Base-by-base conservation (phyloP, 2,888 invertebrate species). In the Archips crataeganus region DNA sequence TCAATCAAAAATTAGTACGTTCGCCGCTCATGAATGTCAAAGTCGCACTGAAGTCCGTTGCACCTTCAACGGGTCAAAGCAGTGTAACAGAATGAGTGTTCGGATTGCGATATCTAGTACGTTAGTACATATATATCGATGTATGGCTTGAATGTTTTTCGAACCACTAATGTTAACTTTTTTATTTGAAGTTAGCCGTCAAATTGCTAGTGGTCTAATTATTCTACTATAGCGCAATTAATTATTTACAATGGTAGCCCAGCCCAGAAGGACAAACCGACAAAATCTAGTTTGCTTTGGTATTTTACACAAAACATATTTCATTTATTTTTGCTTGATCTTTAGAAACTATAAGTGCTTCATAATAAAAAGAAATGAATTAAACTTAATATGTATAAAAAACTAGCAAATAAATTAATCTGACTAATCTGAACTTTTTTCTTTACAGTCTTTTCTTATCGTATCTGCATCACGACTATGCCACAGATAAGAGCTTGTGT, bases 241-340 rank as follows among this genome's bases (percentile, higher is more conserved):
- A 36, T 9, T 36, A 3, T 3, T 51, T 15, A 2, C 3, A 9
- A 45, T 75, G 66, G 82, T 73, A 83, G 81, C 81, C 75, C 76
- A 83, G 81, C 81, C 75, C 76, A 76, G 34, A 1, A 3, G 45
- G 0, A 39, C 60, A 61, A 80, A 77, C 85, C 77, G 80, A 79
- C 73, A 70, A 75, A 70, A 85, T 76, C 86, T 80, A 79, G 87
- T 80, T 87, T 75, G 23, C 6, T 75, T 84, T 79, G 78, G 86
- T 64, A 60, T 49, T 36, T 8, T 51, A 32, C 3, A 3, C 8
- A 39, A 42, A 32, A 57, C 4, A 62, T 47, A 13, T 13, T 47
- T 13, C 4, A 1, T 3, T 4, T 49, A n/a, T 45, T 45, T 45
- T 45, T 3, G 9, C 45, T 9, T 10, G 11, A 45, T 49, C 4